Percentiles rank a stretch among this genome's conserved stretches.
These are phyloP conservation scores for Prietella phreatophila DNA, from an alignment of 2,113 vertebrate genomes.

Conservation along the genomic window DNA sequence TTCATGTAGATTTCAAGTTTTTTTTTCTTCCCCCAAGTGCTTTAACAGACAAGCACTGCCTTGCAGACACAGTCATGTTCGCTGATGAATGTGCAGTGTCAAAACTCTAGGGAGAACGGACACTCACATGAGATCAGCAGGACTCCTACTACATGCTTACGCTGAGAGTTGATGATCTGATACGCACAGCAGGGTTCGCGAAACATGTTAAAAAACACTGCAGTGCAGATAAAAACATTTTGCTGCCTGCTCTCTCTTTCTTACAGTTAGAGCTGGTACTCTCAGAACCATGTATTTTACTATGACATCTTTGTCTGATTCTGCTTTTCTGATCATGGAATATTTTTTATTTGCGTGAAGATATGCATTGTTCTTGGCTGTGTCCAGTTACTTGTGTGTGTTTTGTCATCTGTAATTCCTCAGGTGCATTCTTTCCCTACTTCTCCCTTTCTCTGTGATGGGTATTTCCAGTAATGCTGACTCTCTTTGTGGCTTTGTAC, in stretches of 20 bases:
- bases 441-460: not conserved
- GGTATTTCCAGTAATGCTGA: not conserved
- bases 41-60: not conserved
- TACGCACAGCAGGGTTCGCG: not conserved
- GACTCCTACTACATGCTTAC: not conserved
- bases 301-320: constrained; percentile 32
- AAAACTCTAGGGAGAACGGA: not conserved
- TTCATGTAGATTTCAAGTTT: not conserved
- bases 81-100: not conserved
- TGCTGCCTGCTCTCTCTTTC: constrained; percentile 43
- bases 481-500: too few relatives aligned
- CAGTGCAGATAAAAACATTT: not conserved
- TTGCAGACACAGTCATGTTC: not conserved
- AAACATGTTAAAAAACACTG: not conserved
- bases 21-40: not conserved
- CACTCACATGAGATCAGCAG: not conserved
- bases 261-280: constrained; percentile 63
- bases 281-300: constrained; percentile 59
- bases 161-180: not conserved
- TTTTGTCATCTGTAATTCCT: not conserved
- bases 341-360: not conserved
- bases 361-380: not conserved
- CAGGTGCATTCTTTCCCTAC: too few relatives aligned
- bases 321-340: not conserved
- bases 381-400: not conserved